These are phyloP conservation scores for Meloidogyne hapla DNA, from an alignment of 1,140 invertebrate species.

Conservation along the genomic window DNA sequence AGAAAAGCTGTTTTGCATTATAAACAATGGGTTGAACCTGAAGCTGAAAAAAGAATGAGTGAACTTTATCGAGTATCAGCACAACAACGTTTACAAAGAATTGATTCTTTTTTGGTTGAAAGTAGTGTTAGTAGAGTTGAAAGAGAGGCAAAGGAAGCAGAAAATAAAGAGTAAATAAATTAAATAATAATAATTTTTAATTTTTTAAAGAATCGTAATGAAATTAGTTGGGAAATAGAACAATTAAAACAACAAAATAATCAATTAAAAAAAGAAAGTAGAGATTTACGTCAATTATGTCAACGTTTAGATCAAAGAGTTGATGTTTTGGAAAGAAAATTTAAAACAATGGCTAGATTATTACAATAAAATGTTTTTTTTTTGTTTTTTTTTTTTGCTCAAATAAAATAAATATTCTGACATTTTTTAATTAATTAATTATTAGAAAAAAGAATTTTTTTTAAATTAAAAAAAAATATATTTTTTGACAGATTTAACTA, in stretches of 20 bases:
- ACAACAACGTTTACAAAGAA: constrained; percentile 57
- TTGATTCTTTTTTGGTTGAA: constrained; percentile 59
- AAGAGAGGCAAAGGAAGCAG: constrained; percentile 44
- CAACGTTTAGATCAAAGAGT: constrained; percentile 53
- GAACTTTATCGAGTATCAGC: constrained; percentile 59
- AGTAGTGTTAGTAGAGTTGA: constrained; percentile 53
- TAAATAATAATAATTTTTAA: constrained; percentile 4
- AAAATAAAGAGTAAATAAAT: not conserved
- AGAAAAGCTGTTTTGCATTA: constrained; percentile 56
- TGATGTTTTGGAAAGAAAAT: constrained; percentile 58
- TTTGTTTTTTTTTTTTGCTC: not conserved
- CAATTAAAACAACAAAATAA: constrained; percentile 58
- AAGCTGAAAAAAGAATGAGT: constrained; percentile 60
- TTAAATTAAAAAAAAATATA: too few species aligned
- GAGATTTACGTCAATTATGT: constrained; percentile 55
- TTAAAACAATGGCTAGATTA: constrained; percentile 60
- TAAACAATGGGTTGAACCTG: constrained; percentile 51
- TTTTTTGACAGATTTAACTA: too few species aligned
- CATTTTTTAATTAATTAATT: not conserved
- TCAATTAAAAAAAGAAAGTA: constrained; percentile 60
- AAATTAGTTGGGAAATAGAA: constrained; percentile 60
- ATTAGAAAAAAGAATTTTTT: too few species aligned
- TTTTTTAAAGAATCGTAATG: constrained; percentile 48
- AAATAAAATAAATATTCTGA: not conserved
- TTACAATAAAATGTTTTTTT: constrained; percentile 44